Base-by-base conservation (phyloP, 1,140 invertebrate species). In the Drosophila yakuba region DNA sequence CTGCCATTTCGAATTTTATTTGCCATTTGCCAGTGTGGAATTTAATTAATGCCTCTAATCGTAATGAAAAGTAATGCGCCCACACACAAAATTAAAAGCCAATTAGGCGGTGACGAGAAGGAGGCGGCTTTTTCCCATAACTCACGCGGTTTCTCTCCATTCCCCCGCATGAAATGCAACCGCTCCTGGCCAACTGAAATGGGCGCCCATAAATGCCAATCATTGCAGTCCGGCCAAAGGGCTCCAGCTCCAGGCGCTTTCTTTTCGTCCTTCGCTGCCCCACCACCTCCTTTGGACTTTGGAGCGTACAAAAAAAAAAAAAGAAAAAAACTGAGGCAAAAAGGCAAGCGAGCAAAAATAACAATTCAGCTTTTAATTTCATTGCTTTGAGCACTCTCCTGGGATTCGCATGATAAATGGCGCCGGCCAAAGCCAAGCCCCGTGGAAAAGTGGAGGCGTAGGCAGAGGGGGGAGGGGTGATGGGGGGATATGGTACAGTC, bases 341-440 rank as follows among this genome's bases (percentile, higher is more conserved):
- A 61, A 68, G 51, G 45, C 39, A 77, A 62, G 36, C 39, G 68
- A 15, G 25, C 55, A 52, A 61, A 72, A 80, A 80, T 80, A 81
- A 81, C 78, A 80, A 81, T 81, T 81, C 73, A 80, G 78, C 78
- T 81, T 80, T 81, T 81, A 81, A 81, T 81, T 81, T 81, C 78
- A 81, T 81, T 80, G 78, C 78, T 61, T 80, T 80, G 78, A 81
- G 78, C 68, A 80, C 78, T 81, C 78, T 80, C 78, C 52, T 76
- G 78, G 78, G 78, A 80, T 61, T 81, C 66, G 66, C 61, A 81
- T 81, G 78, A 81, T 81, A 80, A 80, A 81, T 81, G 78, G 67
- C 39, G 51, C 55, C 66, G 38, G 15, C 25, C 36, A 55, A 32
- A 32, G 50, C 73, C 50, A 56, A 60, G n/a, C 23, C 15, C 17